phyloP scores from a whole-genome alignment of 1,140 invertebrate genomes.

The Probaryconus sp. region DNA sequence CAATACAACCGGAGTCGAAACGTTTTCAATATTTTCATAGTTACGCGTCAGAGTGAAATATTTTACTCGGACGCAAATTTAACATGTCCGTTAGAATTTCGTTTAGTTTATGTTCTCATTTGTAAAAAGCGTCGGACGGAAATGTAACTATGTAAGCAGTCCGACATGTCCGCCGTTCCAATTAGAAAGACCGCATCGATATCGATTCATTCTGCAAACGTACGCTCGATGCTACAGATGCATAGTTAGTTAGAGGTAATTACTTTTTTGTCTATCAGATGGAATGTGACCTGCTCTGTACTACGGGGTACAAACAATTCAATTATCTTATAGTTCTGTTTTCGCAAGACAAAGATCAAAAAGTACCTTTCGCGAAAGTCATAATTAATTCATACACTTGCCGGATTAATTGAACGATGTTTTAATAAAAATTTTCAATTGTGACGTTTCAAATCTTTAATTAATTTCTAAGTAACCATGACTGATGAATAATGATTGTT shows the following conservation, averaged over 20 bases:
- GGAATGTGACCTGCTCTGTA: slow-evolving; percentile 19
- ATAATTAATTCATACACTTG: slow-evolving; percentile 4
- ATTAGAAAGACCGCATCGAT: slow-evolving; percentile 41
- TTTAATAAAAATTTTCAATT: no score
- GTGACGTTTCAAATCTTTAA: no score
- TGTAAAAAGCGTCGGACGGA: slow-evolving; percentile 31
- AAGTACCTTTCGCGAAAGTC: slow-evolving; percentile 14
- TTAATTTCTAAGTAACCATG: no score
- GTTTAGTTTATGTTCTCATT: slow-evolving; percentile 17
- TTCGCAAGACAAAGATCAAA: slow-evolving; percentile 20
- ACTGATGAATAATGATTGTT: no score
- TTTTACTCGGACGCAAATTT: slow-evolving; percentile 2
- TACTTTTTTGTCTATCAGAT: slow-evolving; percentile 39
- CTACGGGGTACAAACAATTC: slow-evolving; percentile 23
- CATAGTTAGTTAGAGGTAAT: slow-evolving; percentile 50
- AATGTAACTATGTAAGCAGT: slow-evolving; percentile 28
- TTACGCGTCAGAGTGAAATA: background rate
- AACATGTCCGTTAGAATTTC: background rate
- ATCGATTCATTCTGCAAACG: slow-evolving; percentile 39
- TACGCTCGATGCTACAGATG: slow-evolving; percentile 27
- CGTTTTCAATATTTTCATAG: slow-evolving; percentile 6
- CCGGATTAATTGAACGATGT: no score
- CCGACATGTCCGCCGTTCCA: slow-evolving; percentile 23
- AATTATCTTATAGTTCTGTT: slow-evolving; percentile 26
- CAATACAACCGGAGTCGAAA: background rate